Evolutionary conservation across 1,140 invertebrate species (phyloP), one percentile per base, ranked within the genome.

Genomic region (Drosophila athabasca): DNA sequence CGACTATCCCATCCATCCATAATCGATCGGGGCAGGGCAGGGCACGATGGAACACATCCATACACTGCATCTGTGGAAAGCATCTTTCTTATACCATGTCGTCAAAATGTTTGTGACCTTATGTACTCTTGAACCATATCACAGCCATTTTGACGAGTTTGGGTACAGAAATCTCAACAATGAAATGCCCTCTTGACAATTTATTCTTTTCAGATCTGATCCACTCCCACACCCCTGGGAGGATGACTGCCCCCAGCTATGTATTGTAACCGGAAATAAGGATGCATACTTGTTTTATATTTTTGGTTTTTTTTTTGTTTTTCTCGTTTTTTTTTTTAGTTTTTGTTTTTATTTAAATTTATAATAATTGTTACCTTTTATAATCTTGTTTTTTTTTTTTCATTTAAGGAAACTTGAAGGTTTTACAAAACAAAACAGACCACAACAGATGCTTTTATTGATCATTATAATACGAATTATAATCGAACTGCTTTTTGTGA

Each of bases 111-210:
- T 84, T 90, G 90, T 91, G 90, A 79, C 77, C 72, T 84, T 91
- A 88, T 90, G 68, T 76, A 54, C 59, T 66, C 62, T 62, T 61
- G 24, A 74, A 72, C 90, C 90, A 91, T 91, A 91, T 91, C 90
- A 91, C 90, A 91, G 90, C 90, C 90, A 91, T 91, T 91, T 91
- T 91, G 90, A 91, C 90, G 90, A 91, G 90, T 91, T 91, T 91
- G 89, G 87, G 85, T 76, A 87, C 79, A 91, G 90, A 90, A 91
- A 90, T 85, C 59, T 83, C 83, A 89, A 83, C 83, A 70, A 70
- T 62, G 31, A 31, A 8, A 17, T 19, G 41, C 26, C 29, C 19
- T 19, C 26, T 64, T 59, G 51, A 70, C 70, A 69, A 44, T 49
- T 5, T 43, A 50, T 15, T 9, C 26, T 41, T 46, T 48, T 4